Evolutionary conservation across 2,113 vertebrate species (phyloP).

Genomic region (Amphiprion ocellaris): DNA sequence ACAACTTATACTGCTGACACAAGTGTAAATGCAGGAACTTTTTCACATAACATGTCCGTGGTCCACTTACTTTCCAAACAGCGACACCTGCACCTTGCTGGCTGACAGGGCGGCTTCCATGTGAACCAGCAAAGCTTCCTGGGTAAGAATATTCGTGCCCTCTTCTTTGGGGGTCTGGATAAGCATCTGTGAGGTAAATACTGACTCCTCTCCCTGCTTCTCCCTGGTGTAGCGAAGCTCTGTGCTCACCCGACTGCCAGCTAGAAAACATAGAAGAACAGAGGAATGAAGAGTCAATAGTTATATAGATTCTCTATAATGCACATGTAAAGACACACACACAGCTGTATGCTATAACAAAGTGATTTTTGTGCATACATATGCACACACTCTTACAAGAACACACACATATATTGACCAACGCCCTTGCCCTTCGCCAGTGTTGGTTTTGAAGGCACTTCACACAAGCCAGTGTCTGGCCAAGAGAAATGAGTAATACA

Average conservation of each 20-base stretch:
- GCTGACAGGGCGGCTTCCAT: slow-evolving; percentile 93
- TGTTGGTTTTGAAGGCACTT: slow-evolving; percentile 82
- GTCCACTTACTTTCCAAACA: slow-evolving; percentile 96
- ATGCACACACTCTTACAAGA: slow-evolving; percentile 51
- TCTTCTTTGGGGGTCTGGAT: slow-evolving; percentile 95
- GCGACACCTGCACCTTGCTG: slow-evolving; percentile 97
- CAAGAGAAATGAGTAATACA: slow-evolving; percentile 82
- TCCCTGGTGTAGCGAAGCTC: slow-evolving; percentile 97
- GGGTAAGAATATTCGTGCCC: slow-evolving; percentile 92
- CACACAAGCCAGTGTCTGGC: slow-evolving; percentile 79
- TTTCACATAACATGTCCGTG: neutral
- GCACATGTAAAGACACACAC: slow-evolving; percentile 1
- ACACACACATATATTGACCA: slow-evolving; percentile 76
- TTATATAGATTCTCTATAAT: slow-evolving; percentile 3
- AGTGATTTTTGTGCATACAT: slow-evolving; percentile 35
- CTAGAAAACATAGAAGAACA: slow-evolving; percentile 76
- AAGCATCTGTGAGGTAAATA: slow-evolving; percentile 96
- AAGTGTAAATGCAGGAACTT: neutral
- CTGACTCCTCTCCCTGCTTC: slow-evolving; percentile 95
- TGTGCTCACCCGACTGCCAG: slow-evolving; percentile 94
- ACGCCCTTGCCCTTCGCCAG: slow-evolving; percentile 77
- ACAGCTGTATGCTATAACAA: slow-evolving; percentile 44
- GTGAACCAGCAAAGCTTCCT: slow-evolving; percentile 93
- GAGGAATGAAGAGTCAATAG: slow-evolving; percentile 8
- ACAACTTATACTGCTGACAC: neutral